phyloP scores from a whole-genome alignment of 2,113 vertebrate species.

The Siniperca knerii region DNA sequence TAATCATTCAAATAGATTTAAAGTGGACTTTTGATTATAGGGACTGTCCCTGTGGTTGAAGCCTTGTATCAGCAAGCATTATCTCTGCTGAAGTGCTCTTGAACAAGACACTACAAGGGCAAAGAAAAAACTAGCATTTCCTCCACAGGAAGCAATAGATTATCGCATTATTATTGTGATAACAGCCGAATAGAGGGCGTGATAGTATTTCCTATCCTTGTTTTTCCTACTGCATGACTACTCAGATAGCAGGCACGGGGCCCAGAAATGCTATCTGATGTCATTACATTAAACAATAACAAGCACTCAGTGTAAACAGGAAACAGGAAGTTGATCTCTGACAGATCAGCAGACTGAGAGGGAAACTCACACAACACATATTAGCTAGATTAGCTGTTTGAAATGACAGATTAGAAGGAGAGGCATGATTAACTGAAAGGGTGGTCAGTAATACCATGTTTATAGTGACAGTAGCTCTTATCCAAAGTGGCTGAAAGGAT shows the following conservation, averaged over 20 bases:
- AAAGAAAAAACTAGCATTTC: conserved; percentile 54
- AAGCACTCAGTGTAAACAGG: conserved; percentile 77
- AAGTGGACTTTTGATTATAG: neutral
- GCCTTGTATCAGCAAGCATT: neutral
- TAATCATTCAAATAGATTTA: conserved; percentile 1
- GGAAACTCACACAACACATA: conserved; percentile 43
- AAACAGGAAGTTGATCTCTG: conserved; percentile 77
- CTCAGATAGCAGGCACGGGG: conserved; percentile 32
- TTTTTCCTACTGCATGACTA: conserved; percentile 56
- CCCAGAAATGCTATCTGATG: conserved; percentile 68
- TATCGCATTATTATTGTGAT: conserved; percentile 67
- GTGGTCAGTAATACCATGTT: neutral
- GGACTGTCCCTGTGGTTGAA: neutral
- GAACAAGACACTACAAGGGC: conserved; percentile 31
- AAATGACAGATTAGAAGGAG: conserved; percentile 35
- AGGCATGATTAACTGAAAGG: neutral
- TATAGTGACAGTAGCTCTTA: neutral
- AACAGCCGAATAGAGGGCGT: conserved; percentile 45
- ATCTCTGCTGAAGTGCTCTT: conserved; percentile 44
- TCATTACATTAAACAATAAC: conserved; percentile 75
- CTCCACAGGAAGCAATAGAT: conserved; percentile 71
- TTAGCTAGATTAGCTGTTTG: conserved; percentile 20
- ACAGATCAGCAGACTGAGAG: conserved; percentile 60
- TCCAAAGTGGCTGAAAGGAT: neutral
- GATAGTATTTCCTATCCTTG: conserved; percentile 62